phyloP scores from a whole-genome alignment of 2,113 vertebrate genomes.

The Saccopteryx leptura region DNA sequence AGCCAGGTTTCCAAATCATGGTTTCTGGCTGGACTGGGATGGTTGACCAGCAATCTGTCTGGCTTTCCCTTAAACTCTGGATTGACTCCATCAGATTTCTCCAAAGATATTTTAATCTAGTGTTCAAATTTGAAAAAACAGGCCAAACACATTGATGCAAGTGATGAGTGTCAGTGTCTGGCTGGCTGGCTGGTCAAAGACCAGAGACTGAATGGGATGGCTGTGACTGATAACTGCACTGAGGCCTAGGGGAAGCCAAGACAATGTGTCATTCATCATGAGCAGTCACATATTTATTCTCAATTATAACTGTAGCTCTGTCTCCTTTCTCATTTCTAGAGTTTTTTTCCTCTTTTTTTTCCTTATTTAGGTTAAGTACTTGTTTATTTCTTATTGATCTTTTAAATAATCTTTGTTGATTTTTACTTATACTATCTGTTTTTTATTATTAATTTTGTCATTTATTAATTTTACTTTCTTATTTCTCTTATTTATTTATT shows the following conservation, averaged over 20 bases:
- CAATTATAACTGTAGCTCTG: background rate
- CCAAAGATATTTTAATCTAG: background rate
- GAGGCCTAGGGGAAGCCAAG: background rate
- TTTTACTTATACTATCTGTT: background rate
- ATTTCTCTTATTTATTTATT: background rate
- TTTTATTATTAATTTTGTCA: conserved; percentile 11
- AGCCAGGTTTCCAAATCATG: conserved; percentile 38
- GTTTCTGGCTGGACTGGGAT: background rate
- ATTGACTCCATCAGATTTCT: background rate
- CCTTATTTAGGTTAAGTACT: background rate
- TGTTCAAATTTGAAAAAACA: background rate
- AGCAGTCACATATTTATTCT: background rate
- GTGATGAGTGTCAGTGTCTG: background rate
- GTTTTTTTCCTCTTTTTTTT: background rate
- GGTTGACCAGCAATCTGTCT: background rate
- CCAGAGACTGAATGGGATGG: background rate
- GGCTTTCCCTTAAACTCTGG: conserved; percentile 15
- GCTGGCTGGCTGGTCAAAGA: background rate
- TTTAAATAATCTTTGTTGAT: background rate
- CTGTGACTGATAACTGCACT: background rate
- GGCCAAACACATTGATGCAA: background rate
- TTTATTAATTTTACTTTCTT: background rate
- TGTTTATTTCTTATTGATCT: background rate
- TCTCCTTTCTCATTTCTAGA: background rate
- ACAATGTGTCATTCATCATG: background rate